phyloP scores from a whole-genome alignment of 2,113 vertebrate species.

The Choloepus hoffmanni region DNA sequence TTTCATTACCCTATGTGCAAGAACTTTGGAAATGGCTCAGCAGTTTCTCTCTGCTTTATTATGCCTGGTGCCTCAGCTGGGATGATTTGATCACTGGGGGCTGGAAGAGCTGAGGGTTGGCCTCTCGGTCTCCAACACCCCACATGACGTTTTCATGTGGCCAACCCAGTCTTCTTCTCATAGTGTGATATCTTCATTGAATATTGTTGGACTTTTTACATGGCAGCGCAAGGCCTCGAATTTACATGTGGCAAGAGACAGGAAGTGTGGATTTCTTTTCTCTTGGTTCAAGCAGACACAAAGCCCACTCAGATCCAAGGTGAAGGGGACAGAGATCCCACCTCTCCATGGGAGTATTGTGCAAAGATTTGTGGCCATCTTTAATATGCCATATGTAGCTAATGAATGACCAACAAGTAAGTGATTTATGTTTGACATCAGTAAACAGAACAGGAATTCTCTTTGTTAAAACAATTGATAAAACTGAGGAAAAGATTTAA shows the following conservation, averaged over 20 bases:
- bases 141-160: neutral
- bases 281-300: neutral
- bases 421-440: neutral
- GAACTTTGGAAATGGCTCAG: neutral
- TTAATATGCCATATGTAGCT: neutral
- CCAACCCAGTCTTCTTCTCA: neutral
- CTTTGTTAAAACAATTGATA: neutral
- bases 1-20: neutral
- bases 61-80: neutral
- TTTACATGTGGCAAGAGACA: neutral
- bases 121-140: neutral
- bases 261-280: neutral
- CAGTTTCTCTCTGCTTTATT: neutral
- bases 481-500: neutral
- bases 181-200: neutral
- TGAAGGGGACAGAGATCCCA: rapidly evolving
- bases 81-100: neutral
- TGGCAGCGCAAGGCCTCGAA: neutral
- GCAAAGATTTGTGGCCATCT: neutral
- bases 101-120: neutral
- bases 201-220: neutral
- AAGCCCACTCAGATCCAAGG: neutral
- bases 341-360: neutral
- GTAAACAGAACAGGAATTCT: neutral
- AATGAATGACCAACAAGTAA: neutral